Base-by-base conservation (phyloP, 2,797 vertebrate genomes). In the Salarias fasciatus region DNA sequence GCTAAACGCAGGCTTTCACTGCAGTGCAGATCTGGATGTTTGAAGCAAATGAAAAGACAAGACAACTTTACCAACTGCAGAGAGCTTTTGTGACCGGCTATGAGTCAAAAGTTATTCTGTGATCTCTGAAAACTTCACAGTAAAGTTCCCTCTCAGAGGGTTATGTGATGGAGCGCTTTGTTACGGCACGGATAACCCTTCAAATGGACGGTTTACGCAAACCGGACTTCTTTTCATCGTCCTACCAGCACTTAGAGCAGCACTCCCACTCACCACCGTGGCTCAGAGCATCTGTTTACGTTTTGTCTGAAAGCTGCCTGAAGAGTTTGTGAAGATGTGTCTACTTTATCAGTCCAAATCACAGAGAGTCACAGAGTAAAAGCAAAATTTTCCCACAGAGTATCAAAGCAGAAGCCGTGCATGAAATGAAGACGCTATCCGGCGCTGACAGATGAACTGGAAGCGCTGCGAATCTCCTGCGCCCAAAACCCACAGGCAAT, bases 261-360 rank as follows among this genome's bases (percentile, higher is more conserved):
- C 5, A 5, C 24, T 47, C 8, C 33, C 48, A 11, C 31, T 36
- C 35, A 11, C 37, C 30, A 18, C 31, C 5, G 14, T 35, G 44
- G 47, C 53, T n/a, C 36, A 29, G 2, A 43, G n/a, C n/a, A 37
- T 43, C 11, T 1, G 38, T 29, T 8, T n/a, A 7, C n/a, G 54
- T 50, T 44, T 8, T 18, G 61, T 53, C 24, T 37, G 35, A 54
- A 35, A 2, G 37, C 38, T 48, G 33, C 2, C 9, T 0, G 33
- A 35, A 2, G 18, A 24, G 18, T 46, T 50, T 37, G 29, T 52
- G 36, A 58, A 59, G n/a, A n/a, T n/a, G n/a, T n/a, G n/a, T 43
- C 28, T n/a, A 9, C 28, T 36, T 54, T 13, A 50, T 33, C 18
- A 29, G 5, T 46, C 6, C 8, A 37, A 66, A 5, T 24, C 24